phyloP scores from a whole-genome alignment of 2,113 vertebrate species.

The Haemorhous mexicanus region DNA sequence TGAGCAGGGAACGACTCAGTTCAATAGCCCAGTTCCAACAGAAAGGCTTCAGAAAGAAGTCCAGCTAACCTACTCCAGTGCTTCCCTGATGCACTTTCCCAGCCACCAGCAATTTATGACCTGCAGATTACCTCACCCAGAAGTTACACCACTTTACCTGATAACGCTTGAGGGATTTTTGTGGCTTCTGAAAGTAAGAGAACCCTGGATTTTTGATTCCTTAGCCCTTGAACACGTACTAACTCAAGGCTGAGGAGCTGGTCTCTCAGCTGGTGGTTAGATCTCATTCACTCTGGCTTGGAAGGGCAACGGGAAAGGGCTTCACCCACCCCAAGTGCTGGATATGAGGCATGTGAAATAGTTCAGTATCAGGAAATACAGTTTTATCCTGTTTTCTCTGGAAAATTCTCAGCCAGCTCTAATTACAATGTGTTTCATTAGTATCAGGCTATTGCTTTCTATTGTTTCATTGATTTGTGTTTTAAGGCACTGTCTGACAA shows the following conservation, averaged over 20 bases:
- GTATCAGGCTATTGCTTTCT: conserved; percentile 45
- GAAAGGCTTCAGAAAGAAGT: neutral
- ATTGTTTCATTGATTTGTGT: conserved; percentile 31
- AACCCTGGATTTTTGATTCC: neutral
- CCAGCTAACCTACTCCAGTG: neutral
- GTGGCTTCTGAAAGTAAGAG: neutral
- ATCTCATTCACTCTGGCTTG: neutral
- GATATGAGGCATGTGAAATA: neutral
- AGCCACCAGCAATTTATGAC: neutral
- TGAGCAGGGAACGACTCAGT: neutral
- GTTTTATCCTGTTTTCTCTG: neutral
- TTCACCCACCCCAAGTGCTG: neutral
- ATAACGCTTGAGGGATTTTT: neutral
- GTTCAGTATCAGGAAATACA: neutral
- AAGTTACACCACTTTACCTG: neutral
- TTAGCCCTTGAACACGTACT: neutral
- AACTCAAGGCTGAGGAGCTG: neutral
- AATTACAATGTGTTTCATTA: conserved; percentile 55
- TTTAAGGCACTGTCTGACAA: conserved; percentile 39
- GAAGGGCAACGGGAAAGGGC: neutral
- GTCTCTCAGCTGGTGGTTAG: neutral
- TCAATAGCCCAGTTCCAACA: neutral
- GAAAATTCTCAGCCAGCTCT: conserved; percentile 27
- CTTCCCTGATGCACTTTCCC: neutral
- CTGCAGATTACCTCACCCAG: neutral